A percentile compares a stretch with the other conserved stretches of the same genome.
phyloP scores from a whole-genome alignment of 2,113 vertebrate genomes.

The Tyrannus savana region DNA sequence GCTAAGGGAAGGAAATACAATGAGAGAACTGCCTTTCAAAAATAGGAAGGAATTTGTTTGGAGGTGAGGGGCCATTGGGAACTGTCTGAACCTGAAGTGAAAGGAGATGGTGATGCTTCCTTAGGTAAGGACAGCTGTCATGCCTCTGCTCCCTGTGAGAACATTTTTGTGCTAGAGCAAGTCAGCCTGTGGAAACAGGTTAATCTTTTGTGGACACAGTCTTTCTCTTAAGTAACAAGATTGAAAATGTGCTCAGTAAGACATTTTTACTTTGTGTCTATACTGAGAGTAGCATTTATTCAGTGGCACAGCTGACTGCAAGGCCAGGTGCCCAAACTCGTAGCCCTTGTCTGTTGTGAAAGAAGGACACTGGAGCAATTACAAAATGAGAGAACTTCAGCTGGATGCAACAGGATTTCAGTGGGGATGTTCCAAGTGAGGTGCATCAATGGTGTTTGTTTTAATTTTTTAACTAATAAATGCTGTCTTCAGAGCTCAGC shows the following conservation, averaged over 20 bases:
- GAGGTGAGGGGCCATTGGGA: not conserved
- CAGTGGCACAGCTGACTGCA: not conserved
- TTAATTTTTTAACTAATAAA: not conserved
- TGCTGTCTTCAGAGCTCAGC: not conserved
- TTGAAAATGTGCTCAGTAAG: not conserved
- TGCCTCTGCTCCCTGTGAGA: fast-evolving
- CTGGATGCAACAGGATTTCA: not conserved
- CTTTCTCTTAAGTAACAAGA: not conserved
- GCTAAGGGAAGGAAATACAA: not conserved
- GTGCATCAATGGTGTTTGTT: fast-evolving
- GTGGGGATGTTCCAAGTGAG: not conserved
- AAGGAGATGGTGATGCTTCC: not conserved
- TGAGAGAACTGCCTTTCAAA: not conserved
- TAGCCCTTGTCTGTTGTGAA: not conserved
- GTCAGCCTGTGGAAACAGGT: not conserved
- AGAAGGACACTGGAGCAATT: not conserved
- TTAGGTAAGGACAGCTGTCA: not conserved
- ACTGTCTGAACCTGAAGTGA: not conserved
- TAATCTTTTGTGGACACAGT: not conserved
- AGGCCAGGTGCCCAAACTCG: not conserved
- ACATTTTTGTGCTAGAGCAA: not conserved
- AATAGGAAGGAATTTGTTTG: not conserved
- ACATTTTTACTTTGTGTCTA: not conserved
- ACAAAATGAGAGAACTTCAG: not conserved
- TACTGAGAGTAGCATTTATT: not conserved